phyloP scores from a whole-genome alignment of 2,888 invertebrate species.

The Panopea generosa region DNA sequence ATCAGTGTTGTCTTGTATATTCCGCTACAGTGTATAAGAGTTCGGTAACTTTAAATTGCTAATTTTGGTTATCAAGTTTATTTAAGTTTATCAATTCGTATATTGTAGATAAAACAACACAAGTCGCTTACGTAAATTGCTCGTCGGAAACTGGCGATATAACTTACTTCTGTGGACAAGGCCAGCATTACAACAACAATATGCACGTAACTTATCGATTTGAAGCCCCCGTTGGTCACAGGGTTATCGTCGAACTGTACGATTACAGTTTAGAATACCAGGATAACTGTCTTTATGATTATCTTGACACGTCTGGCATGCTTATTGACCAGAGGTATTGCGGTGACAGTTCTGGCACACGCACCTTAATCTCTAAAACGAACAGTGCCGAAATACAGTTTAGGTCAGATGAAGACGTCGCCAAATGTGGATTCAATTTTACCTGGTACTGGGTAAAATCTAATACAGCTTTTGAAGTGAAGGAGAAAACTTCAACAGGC shows the following conservation, averaged over 20 bases:
- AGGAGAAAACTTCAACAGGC: neutral
- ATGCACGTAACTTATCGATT: constrained; percentile 25
- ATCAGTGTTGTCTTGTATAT: too few relatives aligned
- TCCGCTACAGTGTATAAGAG: too few relatives aligned
- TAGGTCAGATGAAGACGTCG: constrained; percentile 57
- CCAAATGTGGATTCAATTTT: constrained; percentile 54
- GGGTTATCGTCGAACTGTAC: constrained; percentile 49
- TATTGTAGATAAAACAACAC: too few relatives aligned
- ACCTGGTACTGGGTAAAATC: constrained; percentile 43
- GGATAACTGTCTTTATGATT: constrained; percentile 68
- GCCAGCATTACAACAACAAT: constrained; percentile 53
- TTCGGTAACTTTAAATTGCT: too few relatives aligned
- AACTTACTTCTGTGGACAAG: neutral
- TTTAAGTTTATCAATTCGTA: too few relatives aligned
- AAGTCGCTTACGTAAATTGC: too few relatives aligned
- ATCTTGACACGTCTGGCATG: constrained; percentile 41
- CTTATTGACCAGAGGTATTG: constrained; percentile 29
- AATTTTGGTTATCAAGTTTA: too few relatives aligned
- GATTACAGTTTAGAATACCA: constrained; percentile 62
- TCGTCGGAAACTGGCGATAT: too few relatives aligned
- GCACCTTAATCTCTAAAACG: constrained; percentile 33
- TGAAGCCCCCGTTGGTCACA: constrained; percentile 16
- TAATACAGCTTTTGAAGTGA: constrained; percentile 2
- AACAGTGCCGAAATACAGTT: constrained; percentile 50
- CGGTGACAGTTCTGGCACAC: constrained; percentile 23